Conservation (phyloP, 1,140 invertebrate species). For the Apolygus lucorum region DNA sequence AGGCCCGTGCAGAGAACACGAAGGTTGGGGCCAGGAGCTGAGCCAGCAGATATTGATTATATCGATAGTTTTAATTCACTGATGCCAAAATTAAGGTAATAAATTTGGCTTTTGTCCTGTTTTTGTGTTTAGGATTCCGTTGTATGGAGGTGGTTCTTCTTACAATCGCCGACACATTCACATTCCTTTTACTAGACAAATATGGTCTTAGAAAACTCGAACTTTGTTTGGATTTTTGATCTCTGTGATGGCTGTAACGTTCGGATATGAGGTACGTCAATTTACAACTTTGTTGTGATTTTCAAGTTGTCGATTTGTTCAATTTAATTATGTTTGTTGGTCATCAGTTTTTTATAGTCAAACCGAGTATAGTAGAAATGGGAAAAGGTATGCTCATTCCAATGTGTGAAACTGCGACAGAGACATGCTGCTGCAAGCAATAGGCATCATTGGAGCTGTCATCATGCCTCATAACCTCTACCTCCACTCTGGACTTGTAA, state of each 20-base stretch:
- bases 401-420: slow-evolving; percentile 48
- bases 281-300: neutral
- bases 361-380: slow-evolving; percentile 55
- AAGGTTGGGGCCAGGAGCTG: too few relatives aligned
- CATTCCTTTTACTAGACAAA: slow-evolving; percentile 85
- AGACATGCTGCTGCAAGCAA: slow-evolving; percentile 48
- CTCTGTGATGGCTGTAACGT: slow-evolving; percentile 74
- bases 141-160: slow-evolving; percentile 81
- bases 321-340: neutral
- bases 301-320: too few relatives aligned
- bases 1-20: too few relatives aligned
- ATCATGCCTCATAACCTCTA: slow-evolving; percentile 67
- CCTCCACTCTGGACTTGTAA: slow-evolving; percentile 57
- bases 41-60: too few relatives aligned
- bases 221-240: slow-evolving; percentile 81
- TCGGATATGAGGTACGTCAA: slow-evolving; percentile 73
- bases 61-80: too few relatives aligned
- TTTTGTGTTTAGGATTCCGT: slow-evolving; percentile 78
- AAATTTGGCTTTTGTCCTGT: too few relatives aligned
- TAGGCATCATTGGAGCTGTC: slow-evolving; percentile 58
- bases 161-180: slow-evolving; percentile 83
- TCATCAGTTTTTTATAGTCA: slow-evolving; percentile 67
- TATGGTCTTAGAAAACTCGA: slow-evolving; percentile 86
- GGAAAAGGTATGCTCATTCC: slow-evolving; percentile 53
- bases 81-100: too few relatives aligned